Base-by-base conservation (phyloP, 2,888 invertebrate species). In the Halocaridina rubra region DNA sequence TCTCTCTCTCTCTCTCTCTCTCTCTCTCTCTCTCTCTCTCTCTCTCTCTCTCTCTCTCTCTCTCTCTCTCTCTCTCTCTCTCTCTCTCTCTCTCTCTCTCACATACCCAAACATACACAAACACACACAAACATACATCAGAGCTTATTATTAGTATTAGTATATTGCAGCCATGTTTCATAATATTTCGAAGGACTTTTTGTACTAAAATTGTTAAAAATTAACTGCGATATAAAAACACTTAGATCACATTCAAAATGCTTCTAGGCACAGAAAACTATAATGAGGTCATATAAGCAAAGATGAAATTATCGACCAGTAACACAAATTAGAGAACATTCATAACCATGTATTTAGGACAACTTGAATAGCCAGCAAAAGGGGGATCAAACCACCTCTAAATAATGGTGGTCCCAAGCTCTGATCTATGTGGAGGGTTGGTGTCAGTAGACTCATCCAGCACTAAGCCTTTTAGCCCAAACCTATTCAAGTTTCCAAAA, bases 41-140 rank as follows among this genome's bases (percentile, higher is more conserved):
- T 22, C 22, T 64, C 64, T 64, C 64, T 64, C 64, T 64, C 64
- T 64, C 64, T 64, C 64, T 64, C 64, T 64, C 64, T 64, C 64
- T 64, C 64, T 64, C 64, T 64, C 64, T 22, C 22, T 22, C 61
- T 61, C 61, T 61, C 61, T 61, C 61, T 61, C 61, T 61, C 61
- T 61, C 64, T 64, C 22, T 64, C 64, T 64, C 64, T 64, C 64
- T 64, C 64, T 64, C 22, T 64, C 64, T 64, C 64, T 64, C 64
- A 29, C 4, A 22, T 29, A 22, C 4, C 64, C 19, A 13, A 13
- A 1, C 24, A 24, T 64, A 4, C 3, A 64, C 64, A n/a, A n/a
- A n/a, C n/a, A n/a, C 64, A 4, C 13, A 59, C 13, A 3, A 3
- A 10, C 59, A 19, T n/a, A 19, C 7, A 64, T n/a, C 5, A 67